Conservation (phyloP, 2,113 vertebrate species). For the Trachemys scripta region DNA sequence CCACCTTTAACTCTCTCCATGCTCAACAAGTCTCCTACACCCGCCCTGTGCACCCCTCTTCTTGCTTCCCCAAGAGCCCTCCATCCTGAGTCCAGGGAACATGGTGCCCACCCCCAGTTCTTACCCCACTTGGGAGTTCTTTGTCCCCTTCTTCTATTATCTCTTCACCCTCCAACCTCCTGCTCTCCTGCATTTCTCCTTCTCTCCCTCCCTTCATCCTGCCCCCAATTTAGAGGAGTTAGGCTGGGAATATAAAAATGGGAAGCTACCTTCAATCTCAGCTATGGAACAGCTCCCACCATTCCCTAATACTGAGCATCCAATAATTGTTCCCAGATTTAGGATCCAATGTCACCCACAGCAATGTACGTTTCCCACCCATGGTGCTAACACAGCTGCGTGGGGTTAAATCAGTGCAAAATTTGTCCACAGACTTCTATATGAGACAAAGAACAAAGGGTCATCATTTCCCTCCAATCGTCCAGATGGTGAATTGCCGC, state of each 20-base stretch:
- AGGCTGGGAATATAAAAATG: accelerated
- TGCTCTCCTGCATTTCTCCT: not conserved
- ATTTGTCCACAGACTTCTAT: accelerated
- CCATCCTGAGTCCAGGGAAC: not conserved
- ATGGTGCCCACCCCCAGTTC: not conserved
- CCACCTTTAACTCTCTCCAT: not conserved
- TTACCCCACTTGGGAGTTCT: not conserved
- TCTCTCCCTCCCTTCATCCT: not conserved
- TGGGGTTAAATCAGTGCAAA: conserved; percentile 4
- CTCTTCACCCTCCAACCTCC: not conserved
- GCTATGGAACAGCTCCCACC: accelerated
- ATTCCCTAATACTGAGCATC: accelerated
- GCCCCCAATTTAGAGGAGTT: accelerated
- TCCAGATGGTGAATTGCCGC: not conserved
- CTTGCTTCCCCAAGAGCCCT: not conserved
- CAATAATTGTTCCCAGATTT: not conserved
- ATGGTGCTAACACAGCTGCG: accelerated
- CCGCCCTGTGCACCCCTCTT: no score
- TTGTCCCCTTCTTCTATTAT: not conserved
- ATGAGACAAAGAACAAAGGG: not conserved
- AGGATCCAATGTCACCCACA: accelerated
- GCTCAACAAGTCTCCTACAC: not conserved
- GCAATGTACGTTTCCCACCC: accelerated
- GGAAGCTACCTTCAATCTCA: accelerated
- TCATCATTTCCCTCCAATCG: accelerated